phyloP scores from a whole-genome alignment of 2,797 vertebrate species.

The Nyctibius grandis region DNA sequence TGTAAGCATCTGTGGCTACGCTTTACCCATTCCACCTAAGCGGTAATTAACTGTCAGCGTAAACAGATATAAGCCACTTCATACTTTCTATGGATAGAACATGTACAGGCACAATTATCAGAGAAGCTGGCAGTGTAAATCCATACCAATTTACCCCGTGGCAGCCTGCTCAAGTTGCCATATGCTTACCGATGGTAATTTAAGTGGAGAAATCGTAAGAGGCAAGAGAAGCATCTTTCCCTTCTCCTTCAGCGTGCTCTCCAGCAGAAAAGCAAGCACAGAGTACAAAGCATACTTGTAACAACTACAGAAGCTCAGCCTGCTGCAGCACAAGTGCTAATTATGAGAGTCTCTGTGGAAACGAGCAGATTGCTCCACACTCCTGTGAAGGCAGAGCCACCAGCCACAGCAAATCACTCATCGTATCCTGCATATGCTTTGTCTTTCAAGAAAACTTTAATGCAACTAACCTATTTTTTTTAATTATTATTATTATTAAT shows the following conservation, averaged over 20 bases:
- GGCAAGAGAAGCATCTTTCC: neutral
- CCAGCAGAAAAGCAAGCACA: neutral
- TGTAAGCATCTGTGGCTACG: neutral
- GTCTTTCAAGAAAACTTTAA: neutral
- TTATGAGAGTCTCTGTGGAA: neutral
- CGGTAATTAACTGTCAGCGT: neutral
- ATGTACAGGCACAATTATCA: neutral
- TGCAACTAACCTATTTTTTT: neutral
- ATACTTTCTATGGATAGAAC: neutral
- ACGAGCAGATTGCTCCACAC: neutral
- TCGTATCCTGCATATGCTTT: accelerated
- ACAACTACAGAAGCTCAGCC: neutral
- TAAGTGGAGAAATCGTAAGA: neutral
- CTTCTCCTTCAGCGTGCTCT: neutral
- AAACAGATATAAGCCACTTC: neutral
- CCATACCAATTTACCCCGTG: accelerated
- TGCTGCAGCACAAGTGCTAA: neutral
- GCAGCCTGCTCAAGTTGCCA: neutral
- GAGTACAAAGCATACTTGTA: neutral
- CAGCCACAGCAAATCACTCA: neutral
- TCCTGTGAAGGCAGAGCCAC: neutral
- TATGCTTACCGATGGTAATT: neutral
- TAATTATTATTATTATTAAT: no score
- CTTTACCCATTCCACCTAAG: neutral
- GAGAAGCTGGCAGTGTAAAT: neutral